Conservation (phyloP, 2,888 invertebrate species). For the Drosophila yooni region DNA sequence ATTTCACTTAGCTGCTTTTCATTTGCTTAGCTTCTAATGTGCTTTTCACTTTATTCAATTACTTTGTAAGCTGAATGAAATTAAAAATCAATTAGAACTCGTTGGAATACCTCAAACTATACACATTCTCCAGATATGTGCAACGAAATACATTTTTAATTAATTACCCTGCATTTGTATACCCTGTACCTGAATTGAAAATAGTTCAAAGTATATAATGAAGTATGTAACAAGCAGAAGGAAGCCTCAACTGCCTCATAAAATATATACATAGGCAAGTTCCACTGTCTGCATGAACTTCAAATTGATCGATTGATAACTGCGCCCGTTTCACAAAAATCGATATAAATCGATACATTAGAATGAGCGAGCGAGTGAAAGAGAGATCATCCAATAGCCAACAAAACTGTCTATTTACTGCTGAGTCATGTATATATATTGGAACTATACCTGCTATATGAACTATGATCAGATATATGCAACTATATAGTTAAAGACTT, state of each 20-base stretch:
- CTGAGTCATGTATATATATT: background rate
- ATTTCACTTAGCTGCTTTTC: background rate
- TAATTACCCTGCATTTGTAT: background rate
- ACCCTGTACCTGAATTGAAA: background rate
- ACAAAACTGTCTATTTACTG: background rate
- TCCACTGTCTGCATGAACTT: too few species aligned
- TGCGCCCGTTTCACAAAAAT: background rate
- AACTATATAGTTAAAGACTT: fast-evolving
- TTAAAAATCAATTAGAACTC: constrained; percentile 7
- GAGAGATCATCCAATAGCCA: too few species aligned
- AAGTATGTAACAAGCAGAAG: background rate
- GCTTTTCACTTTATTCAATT: constrained; percentile 5
- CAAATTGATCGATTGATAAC: background rate
- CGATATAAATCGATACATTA: too few species aligned
- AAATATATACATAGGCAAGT: background rate
- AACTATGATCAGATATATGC: background rate
- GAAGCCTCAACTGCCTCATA: background rate
- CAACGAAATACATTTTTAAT: background rate
- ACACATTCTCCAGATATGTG: constrained; percentile 4
- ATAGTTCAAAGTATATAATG: background rate
- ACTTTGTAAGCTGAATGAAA: background rate
- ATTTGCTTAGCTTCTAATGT: background rate
- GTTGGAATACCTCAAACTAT: background rate
- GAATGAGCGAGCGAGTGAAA: too few species aligned
- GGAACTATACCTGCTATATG: background rate